Percentiles rank a stretch among this genome's conserved stretches.
These are phyloP conservation scores for Anhinga anhinga DNA, from an alignment of 2,113 vertebrate species.

Conservation along the genomic window DNA sequence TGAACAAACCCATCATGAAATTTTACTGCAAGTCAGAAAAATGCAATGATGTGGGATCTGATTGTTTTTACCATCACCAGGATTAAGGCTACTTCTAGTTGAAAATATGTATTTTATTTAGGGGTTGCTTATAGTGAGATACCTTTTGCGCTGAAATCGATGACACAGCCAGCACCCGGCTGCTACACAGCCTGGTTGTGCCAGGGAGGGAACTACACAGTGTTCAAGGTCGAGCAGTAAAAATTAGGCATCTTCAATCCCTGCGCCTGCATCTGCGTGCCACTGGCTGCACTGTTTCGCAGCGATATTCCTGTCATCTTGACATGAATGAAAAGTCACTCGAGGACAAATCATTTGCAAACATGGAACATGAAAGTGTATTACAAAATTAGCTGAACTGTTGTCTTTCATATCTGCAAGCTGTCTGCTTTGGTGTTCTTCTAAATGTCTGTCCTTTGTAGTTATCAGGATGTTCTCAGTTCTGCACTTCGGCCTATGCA, in stretches of 20 bases:
- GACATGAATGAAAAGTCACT: not conserved
- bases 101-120: not conserved
- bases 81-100: not conserved
- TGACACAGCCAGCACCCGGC: not conserved
- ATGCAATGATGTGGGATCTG: not conserved
- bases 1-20: not conserved
- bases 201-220: not conserved
- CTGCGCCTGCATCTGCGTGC: rapidly evolving
- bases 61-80: not conserved
- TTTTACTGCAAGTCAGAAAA: not conserved
- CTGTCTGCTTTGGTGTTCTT: not conserved
- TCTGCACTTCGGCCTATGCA: not conserved
- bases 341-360: not conserved
- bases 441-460: not conserved
- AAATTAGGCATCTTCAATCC: not conserved
- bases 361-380: not conserved
- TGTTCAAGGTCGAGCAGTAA: not conserved
- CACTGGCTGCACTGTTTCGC: not conserved
- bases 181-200: rapidly evolving
- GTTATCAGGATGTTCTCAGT: not conserved
- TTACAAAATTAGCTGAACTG: not conserved
- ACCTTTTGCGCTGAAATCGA: not conserved
- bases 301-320: not conserved
- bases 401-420: not conserved
- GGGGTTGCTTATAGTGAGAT: not conserved